Base-by-base conservation (phyloP, 2,113 vertebrate genomes). In the Ivindomyrus marchei region DNA sequence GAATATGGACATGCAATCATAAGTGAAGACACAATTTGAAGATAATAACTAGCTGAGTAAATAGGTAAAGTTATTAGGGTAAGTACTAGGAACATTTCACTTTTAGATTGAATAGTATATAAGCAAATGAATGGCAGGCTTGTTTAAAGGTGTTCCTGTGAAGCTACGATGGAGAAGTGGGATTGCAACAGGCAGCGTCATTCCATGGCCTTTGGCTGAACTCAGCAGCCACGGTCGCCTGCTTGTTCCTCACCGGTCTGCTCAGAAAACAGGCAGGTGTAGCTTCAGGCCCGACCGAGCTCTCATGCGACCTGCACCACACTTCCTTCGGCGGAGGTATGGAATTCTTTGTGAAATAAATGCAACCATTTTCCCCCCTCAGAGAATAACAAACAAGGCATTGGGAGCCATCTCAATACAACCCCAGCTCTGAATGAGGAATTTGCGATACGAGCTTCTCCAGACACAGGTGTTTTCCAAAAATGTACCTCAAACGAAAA, bases 211-310 rank as follows among this genome's bases (percentile, higher is more conserved):
- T 94, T 93, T 93, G 94, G 94, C 94, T 95, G 92, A 92, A 94
- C 89, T 93, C 95, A 95, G 94, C 93, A 95, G 94, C 92, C 93
- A 92, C 89, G 90, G 56, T 80, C 62, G 91, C 93, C 53, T 39
- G 62, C 70, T 92, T 92, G 95, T 95, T 94, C 95, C 92, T 95
- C 94, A 62, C 24, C 24, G 24, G n/a, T 66, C 62, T 66, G n/a
- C n/a, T 66, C 96, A 62, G 74, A 87, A 95, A 95, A 96, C 93
- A 92, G 94, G 91, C 95, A 95, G 93, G 91, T 92, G 62, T 3
- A 31, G 89, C 91, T 39, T 89, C 89, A 49, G 89, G 89, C 91
- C 15, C 15, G 50, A 19, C 77, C 90, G 91, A 89, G 91, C 92
- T 91, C 91, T 93, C 92, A 91, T 91, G 92, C 92, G 89, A 90